Base-by-base conservation (phyloP, 1,140 invertebrate genomes). In the Hypothenemus hampei region DNA sequence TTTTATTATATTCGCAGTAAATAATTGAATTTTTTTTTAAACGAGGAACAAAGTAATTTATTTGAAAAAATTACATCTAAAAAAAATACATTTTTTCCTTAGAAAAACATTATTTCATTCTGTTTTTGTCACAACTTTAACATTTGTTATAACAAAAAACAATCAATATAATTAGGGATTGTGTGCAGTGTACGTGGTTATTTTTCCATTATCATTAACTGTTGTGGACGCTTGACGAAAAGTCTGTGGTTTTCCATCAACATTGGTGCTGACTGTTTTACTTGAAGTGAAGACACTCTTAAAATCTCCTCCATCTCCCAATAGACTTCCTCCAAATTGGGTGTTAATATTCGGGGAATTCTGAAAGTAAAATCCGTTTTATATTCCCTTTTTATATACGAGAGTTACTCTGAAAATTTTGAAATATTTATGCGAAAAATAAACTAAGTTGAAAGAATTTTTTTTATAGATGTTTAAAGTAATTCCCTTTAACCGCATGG, bases 171-270 rank as follows among this genome's bases (percentile, higher is more conserved):
- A 21, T 60, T 58, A 67, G 4, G 64, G 65, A 45, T 65, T 65
- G 24, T 64, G 46, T 0, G 83, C 77, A 21, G 75, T 78, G 58
- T 83, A 82, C 48, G 76, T 75, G 22, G 77, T 80, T 39, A 86
- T 70, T 62, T 81, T 81, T 62, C 85, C 85, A 61, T 87, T 84
- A 57, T 87, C 81, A 60, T 87, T 85, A 37, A 87, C 75, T 2
- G 80, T 77, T 6, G 85, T 84, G 26, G 79, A 77, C 1, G 84
- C 77, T 16, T 74, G 68, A 52, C 83, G 79, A 36, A 70, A 73
- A 15, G 68, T 74, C 29, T 69, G 66, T 18, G 73, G 70, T 47
- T 81, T 75, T 18, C 85, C 85, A 63, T 83, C 75, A 1, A 79
- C 66, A 50, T 81, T 79, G 0, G 73, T 67, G 1, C 74, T 76